Percentiles rank a stretch among this genome's conserved stretches.
phyloP scores from a whole-genome alignment of 2,113 vertebrate species.

The Eupsittula cactorum region DNA sequence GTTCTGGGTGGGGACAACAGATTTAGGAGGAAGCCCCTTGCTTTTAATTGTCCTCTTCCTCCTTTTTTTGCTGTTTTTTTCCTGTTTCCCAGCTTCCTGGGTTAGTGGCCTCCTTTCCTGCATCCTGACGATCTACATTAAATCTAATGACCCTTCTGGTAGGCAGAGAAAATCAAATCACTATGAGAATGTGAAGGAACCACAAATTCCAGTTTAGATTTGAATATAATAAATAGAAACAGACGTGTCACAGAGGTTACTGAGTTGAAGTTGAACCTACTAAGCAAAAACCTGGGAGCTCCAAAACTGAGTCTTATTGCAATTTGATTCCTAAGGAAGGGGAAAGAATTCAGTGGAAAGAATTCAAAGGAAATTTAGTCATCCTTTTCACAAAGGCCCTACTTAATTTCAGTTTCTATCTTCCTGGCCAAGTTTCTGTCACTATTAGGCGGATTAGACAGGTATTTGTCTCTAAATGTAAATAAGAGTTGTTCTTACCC shows the following conservation, averaged over 20 bases:
- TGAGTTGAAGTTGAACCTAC: neutral
- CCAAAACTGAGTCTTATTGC: neutral
- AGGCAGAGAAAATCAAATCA: slow-evolving; percentile 36
- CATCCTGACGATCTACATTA: neutral
- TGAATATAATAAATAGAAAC: slow-evolving; percentile 27
- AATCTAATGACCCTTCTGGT: neutral
- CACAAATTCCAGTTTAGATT: slow-evolving; percentile 4
- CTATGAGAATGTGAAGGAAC: neutral
- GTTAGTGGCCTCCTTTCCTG: neutral
- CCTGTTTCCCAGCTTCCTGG: no score
- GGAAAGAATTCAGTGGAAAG: slow-evolving; percentile 9
- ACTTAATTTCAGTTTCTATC: neutral
- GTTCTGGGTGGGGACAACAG: no score
- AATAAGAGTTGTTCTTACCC: neutral
- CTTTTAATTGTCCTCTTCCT: no score
- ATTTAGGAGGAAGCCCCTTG: no score
- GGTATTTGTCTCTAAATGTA: neutral
- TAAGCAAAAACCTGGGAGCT: slow-evolving; percentile 2
- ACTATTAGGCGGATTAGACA: neutral
- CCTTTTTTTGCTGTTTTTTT: no score
- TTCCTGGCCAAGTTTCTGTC: slow-evolving; percentile 29
- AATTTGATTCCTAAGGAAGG: slow-evolving; percentile 39
- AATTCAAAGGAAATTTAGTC: slow-evolving; percentile 48
- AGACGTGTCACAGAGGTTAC: neutral
- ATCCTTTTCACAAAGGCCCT: slow-evolving; percentile 32